Percentiles rank a stretch among this genome's conserved stretches.
Evolutionary conservation across 2,113 vertebrate species (phyloP).

Genomic region (Echinops telfairi): DNA sequence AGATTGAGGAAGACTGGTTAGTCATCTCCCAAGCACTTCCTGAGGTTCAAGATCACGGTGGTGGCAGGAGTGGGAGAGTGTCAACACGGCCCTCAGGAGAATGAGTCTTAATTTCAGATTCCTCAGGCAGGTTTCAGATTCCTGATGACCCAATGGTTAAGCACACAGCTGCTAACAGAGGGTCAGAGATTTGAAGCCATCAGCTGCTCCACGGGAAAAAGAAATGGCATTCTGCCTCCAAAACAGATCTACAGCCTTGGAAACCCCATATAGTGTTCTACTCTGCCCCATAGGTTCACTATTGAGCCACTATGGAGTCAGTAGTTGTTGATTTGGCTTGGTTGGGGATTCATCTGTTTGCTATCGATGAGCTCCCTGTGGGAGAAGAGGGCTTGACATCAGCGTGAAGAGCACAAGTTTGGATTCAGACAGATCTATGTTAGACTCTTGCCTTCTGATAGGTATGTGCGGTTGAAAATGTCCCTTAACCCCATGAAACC

Average conservation of each 20-base stretch:
- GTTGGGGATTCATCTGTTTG: neutral
- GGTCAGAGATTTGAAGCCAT: neutral
- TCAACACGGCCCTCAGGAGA: neutral
- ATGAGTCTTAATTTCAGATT: neutral
- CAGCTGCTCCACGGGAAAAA: neutral
- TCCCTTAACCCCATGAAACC: neutral
- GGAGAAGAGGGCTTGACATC: neutral
- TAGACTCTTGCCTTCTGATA: neutral
- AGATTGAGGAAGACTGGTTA: neutral
- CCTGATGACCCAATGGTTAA: neutral
- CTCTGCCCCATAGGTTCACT: neutral
- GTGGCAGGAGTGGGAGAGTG: neutral
- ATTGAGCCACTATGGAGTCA: neutral
- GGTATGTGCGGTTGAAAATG: neutral
- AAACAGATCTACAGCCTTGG: neutral
- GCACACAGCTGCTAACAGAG: neutral
- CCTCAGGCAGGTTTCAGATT: neutral
- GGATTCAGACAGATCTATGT: neutral
- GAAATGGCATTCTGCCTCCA: neutral
- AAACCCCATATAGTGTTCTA: neutral
- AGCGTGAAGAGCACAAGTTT: neutral
- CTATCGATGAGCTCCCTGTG: neutral
- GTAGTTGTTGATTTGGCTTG: neutral
- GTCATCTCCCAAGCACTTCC: neutral
- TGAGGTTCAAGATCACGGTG: neutral